These are phyloP conservation scores for Callionymus lyra DNA, from an alignment of 2,113 vertebrate species.

Conservation along the genomic window DNA sequence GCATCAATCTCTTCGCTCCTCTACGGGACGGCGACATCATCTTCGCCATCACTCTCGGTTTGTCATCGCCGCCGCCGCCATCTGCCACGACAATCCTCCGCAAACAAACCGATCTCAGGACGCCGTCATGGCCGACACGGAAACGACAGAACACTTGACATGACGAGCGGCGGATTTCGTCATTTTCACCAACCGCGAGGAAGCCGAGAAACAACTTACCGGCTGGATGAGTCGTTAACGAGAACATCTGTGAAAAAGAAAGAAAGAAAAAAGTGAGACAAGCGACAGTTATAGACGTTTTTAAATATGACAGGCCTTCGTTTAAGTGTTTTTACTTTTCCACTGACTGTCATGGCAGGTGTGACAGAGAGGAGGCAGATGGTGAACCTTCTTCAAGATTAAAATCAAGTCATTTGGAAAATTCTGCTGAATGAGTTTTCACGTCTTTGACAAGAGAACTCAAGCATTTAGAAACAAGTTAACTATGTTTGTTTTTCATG, in stretches of 20 bases:
- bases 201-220: constrained; percentile 52
- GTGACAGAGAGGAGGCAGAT: no score
- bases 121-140: constrained; percentile 21
- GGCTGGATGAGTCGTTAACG: constrained; percentile 35
- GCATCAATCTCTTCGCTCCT: constrained; percentile 12
- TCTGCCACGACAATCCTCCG: constrained; percentile 20
- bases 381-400: no score
- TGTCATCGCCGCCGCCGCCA: constrained; percentile 13
- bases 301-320: neutral
- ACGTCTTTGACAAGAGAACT: no score
- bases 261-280: constrained; percentile 24
- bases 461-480: no score
- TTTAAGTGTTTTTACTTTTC: neutral
- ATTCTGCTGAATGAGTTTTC: no score
- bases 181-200: constrained; percentile 6
- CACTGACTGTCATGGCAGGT: neutral
- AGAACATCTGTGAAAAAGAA: constrained; percentile 50
- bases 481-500: no score
- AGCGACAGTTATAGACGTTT: constrained; percentile 6
- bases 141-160: constrained; percentile 22
- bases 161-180: constrained; percentile 6
- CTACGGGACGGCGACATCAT: no score
- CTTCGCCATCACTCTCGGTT: constrained; percentile 10
- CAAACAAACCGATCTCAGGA: constrained; percentile 3
- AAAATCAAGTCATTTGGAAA: no score